Percentiles rank a stretch among this genome's conserved stretches.
Evolutionary conservation across 2,888 invertebrate genomes (phyloP).

Genomic region (Yponomeuta plumbellus): DNA sequence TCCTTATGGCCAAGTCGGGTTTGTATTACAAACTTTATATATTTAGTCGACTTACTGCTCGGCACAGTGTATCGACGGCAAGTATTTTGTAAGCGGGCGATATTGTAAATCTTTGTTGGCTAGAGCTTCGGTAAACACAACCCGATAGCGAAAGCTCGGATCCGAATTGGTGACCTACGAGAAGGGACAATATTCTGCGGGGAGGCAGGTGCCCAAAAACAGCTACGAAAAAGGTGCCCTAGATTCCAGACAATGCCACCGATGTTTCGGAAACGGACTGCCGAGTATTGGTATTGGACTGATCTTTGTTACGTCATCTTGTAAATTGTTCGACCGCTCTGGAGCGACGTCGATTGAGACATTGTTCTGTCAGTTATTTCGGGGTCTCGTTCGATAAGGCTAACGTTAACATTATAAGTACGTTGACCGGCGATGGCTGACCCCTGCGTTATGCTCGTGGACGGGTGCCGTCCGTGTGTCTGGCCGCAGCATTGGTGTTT

Average conservation of each 20-base stretch:
- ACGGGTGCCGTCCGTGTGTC: no score
- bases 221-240: neutral
- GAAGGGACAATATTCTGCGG: no score
- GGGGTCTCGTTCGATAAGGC: no score
- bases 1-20: no score
- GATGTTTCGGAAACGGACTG: neutral
- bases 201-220: no score
- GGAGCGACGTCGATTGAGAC: neutral
- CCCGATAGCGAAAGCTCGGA: neutral
- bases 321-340: neutral
- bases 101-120: conserved; percentile 1
- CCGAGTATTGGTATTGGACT: neutral
- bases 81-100: neutral
- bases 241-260: neutral
- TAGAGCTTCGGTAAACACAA: neutral
- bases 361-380: no score
- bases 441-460: no score
- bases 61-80: neutral
- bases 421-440: no score
- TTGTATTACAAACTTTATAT: no score
- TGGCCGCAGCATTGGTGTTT: no score
- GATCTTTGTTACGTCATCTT: neutral
- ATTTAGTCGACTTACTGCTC: neutral
- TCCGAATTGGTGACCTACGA: neutral
- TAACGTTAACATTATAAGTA: no score